Percentiles rank a stretch among this genome's conserved stretches.
Conservation (phyloP, 2,113 vertebrate species). For the Anhinga rufa region DNA sequence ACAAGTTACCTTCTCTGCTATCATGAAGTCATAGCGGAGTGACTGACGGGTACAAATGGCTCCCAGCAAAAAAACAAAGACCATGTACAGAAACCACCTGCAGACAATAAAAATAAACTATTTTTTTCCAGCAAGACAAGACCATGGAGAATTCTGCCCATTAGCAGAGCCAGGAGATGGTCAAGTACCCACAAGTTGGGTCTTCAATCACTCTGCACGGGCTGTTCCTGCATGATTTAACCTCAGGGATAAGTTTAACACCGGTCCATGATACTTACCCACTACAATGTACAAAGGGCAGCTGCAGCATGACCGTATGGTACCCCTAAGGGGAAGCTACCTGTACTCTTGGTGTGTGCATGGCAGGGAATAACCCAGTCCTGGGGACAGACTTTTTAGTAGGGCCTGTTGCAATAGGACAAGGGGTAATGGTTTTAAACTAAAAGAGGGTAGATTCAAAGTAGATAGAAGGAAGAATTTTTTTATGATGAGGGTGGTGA, state of each 20-base stretch:
- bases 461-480: not conserved
- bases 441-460: not conserved
- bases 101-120: conserved; percentile 26
- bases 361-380: not conserved
- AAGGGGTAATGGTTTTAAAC: not conserved
- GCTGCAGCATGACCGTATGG: rapidly evolving
- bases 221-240: not conserved
- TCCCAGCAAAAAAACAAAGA: conserved; percentile 94
- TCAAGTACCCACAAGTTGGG: not conserved
- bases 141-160: not conserved
- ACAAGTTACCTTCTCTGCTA: conserved; percentile 91
- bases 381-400: not conserved
- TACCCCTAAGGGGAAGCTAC: not conserved
- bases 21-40: conserved; percentile 94
- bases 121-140: not conserved
- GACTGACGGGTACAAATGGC: conserved; percentile 91
- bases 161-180: not conserved
- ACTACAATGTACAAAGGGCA: not conserved
- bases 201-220: not conserved
- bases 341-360: not conserved
- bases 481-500: not conserved
- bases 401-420: not conserved
- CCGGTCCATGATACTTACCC: not conserved
- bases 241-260: not conserved
- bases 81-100: conserved; percentile 98